A percentile compares a stretch with the other conserved stretches of the same genome.
These are phyloP conservation scores for Boleophthalmus pectinirostris DNA, from an alignment of 2,113 vertebrate genomes.

Conservation along the genomic window DNA sequence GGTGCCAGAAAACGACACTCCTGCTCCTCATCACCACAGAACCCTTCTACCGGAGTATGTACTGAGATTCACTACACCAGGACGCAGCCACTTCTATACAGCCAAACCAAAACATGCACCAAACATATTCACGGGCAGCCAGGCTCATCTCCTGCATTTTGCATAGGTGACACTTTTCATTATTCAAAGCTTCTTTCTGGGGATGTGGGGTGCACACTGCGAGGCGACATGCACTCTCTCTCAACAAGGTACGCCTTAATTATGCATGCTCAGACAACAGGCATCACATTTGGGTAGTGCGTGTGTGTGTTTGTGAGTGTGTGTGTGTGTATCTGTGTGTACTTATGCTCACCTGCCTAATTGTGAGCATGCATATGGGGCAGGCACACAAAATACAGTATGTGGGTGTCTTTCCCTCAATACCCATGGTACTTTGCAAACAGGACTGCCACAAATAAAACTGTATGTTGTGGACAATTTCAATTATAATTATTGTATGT, in stretches of 20 bases:
- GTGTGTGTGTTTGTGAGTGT: constrained; percentile 33
- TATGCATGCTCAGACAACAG: constrained; percentile 77
- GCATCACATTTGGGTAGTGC: constrained; percentile 64
- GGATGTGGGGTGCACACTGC: constrained; percentile 72
- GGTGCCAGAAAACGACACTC: constrained; percentile 10
- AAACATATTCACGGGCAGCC: constrained; percentile 59
- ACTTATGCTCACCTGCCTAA: constrained; percentile 36
- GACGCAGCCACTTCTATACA: constrained; percentile 19
- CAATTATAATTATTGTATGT: background rate
- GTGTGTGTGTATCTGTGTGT: constrained; percentile 27
- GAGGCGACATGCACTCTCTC: constrained; percentile 78
- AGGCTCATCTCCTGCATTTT: constrained; percentile 78
- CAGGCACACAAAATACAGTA: background rate
- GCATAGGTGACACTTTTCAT: constrained; percentile 82
- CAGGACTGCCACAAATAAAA: background rate
- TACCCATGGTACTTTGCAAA: background rate
- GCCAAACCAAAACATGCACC: constrained; percentile 55
- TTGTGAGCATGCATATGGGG: constrained; percentile 32
- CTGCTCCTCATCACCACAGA: constrained; percentile 28
- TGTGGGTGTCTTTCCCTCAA: background rate
- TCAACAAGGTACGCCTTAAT: constrained; percentile 79
- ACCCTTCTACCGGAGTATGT: constrained; percentile 35
- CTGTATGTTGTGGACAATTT: background rate
- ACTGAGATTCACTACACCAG: constrained; percentile 25
- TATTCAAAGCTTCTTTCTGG: constrained; percentile 80